Base-by-base conservation (phyloP, 1,140 invertebrate species). In the Acromyrmex echinatior region DNA sequence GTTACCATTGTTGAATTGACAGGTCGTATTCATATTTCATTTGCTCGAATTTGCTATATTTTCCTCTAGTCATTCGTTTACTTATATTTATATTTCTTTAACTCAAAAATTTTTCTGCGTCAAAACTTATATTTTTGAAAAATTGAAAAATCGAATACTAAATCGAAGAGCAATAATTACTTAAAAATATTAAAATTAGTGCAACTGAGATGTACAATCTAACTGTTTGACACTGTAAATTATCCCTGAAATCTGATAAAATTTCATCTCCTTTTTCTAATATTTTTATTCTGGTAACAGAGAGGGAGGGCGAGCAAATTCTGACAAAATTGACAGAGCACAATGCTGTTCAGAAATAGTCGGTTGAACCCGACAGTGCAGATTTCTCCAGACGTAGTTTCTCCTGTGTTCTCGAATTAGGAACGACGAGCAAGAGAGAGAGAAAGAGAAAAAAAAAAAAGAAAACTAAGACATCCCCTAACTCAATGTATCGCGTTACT, bases 391-490 rank as follows among this genome's bases (percentile, higher is more conserved):
- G 28, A 80, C 45, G 7, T 49, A 39, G 53, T 49, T 21, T 21
- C 56, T 74, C 56, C 28, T 62, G 18, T 82, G 56, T 82, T 82
- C 80, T 74, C 70, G 70, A 84, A 76, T 84, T 84, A 84, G 56
- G 66, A 45, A 56, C 66, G 80, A 73, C 35, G n/a, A 51, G 56
- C 21, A 58, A 71, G 35, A 28, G 10, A 12, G 31, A 68, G 16
- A 18, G 39, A 60, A 31, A 71, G 25, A 28, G 10, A 14, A 16
- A 68, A n/a, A 21, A 21, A 9, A 28, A 81, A 71, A 60, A 45
- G n/a, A 53, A 21, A 62, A 35, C 53, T 25, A n/a, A 73, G 25
- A 12, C 53, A 70, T 74, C 68, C 39, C 28, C 70, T 63, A 14
- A 60, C 68, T n/a, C 56, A 35, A 62, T 60, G 80, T 84, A 76